Evolutionary conservation across 2,113 vertebrate species (phyloP), one percentile per base, ranked within the genome.

Genomic region (Salminus brasiliensis): DNA sequence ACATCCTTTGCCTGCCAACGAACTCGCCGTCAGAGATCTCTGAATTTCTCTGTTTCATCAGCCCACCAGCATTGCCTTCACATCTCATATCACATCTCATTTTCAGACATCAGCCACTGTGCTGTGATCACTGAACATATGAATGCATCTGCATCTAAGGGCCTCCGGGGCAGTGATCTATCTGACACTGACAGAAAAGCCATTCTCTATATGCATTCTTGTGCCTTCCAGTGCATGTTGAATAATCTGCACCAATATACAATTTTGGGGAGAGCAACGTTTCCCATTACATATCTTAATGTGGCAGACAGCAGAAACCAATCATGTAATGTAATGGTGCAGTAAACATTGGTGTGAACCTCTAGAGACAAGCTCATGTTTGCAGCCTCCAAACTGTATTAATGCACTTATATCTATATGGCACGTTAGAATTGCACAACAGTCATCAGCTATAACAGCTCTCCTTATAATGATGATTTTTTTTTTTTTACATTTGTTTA

Each of bases 1-100:
- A 72, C 18, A 32, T 53, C 43, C 69, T 68, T 65, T 39, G 32
- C 74, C 52, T 60, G 32, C 74, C 47, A 52, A 70, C 72, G 9
- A 69, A 6, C 25, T 32, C 41, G 25, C 36, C 41, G 65, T 34
- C 69, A 62, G 52, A 9, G 59, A 13, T 5, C 18, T 16, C 16
- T 49, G 23, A 16, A 23, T 30, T 25, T 29, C 41, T 60, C 25
- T 73, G 62, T 78, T 43, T 68, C 21, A n/a, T 65, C 27, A 63
- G 12, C 21, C 27, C 45, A 1, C 0, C 41, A 59, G 25, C 1
- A 39, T 21, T 60, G 3, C 16, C 4, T n/a, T 65, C 45, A 60
- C 41, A n/a, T n/a, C n/a, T n/a, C 16, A 49, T 39, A 4, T 77
- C 23, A 53, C 13, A n/a, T 69, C 41, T 68, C 53, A 60, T 73